phyloP scores from a whole-genome alignment of 2,113 vertebrate genomes.

The Mola mola region DNA sequence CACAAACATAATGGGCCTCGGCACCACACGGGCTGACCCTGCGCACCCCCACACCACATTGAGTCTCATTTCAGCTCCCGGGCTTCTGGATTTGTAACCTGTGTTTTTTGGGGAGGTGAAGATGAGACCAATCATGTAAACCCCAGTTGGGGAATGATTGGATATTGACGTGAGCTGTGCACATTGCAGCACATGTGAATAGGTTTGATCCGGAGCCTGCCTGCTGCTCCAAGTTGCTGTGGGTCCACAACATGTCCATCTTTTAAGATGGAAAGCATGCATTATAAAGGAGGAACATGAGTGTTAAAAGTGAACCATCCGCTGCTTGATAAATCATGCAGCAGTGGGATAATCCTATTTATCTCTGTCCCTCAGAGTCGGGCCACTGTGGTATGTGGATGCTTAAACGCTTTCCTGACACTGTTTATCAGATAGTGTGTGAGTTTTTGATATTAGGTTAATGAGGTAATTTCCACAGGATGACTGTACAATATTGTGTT shows the following conservation, averaged over 20 bases:
- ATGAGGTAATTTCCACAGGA: constrained; percentile 19
- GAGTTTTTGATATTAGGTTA: constrained; percentile 38
- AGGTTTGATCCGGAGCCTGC: constrained; percentile 6
- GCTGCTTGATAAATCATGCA: constrained; percentile 67
- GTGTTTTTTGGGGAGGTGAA: constrained; percentile 21
- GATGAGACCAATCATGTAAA: constrained; percentile 42
- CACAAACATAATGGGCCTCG: constrained; percentile 37
- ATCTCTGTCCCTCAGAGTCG: constrained; percentile 28
- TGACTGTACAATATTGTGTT: constrained; percentile 1
- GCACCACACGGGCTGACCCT: background rate
- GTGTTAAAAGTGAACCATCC: constrained; percentile 61
- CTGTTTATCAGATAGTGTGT: constrained; percentile 22
- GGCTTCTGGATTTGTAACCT: constrained; percentile 30
- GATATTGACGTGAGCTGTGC: constrained; percentile 45
- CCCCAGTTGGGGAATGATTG: constrained; percentile 45
- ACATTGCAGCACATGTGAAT: constrained; percentile 43
- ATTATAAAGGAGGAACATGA: constrained; percentile 67
- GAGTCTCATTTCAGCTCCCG: constrained; percentile 24
- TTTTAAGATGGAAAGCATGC: constrained; percentile 48
- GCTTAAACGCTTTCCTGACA: constrained; percentile 18
- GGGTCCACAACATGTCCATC: constrained; percentile 31
- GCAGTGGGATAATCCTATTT: constrained; percentile 53
- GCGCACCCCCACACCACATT: background rate
- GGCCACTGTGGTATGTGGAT: constrained; percentile 9
- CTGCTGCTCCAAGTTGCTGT: constrained; percentile 17